Conservation (phyloP, 1,140 invertebrate species). For the Campodea augens region DNA sequence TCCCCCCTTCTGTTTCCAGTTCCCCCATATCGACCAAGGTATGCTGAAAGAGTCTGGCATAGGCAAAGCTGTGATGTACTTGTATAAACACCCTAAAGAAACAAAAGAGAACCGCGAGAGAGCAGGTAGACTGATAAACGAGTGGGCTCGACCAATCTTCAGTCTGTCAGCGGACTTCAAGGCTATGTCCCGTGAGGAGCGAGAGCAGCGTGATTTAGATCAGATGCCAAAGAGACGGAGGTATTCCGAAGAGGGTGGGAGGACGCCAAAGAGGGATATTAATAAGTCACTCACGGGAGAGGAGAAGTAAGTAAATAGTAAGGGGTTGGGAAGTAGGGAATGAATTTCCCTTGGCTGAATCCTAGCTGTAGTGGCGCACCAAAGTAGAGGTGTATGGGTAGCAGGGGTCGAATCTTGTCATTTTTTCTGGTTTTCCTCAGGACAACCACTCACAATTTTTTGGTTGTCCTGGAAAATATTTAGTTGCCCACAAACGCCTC, state of each 20-base stretch:
- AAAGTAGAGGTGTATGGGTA: no score
- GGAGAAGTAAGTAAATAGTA: constrained; percentile 31
- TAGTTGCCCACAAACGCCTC: no score
- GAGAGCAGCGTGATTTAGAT: constrained; percentile 75
- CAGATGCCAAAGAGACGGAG: constrained; percentile 54
- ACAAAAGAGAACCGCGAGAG: constrained; percentile 79
- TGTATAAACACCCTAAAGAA: constrained; percentile 97
- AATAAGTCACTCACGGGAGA: constrained; percentile 36
- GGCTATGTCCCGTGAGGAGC: constrained; percentile 52
- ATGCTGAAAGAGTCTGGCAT: constrained; percentile 86
- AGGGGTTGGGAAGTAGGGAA: no score
- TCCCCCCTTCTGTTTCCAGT: constrained; percentile 35
- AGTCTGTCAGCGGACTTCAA: constrained; percentile 91
- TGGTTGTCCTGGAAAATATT: no score
- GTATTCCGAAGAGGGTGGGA: constrained; percentile 23
- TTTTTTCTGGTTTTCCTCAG: no score
- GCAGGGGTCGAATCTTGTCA: no score
- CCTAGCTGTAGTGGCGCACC: no score
- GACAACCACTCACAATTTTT: no score
- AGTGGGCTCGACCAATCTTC: constrained; percentile 93
- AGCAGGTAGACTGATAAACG: constrained; percentile 81
- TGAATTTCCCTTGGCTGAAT: no score
- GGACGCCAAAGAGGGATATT: constrained; percentile 28
- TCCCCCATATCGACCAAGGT: constrained; percentile 71
- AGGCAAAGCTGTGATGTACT: constrained; percentile 97